Conservation (phyloP, 2,113 vertebrate species). For the Phalacrocorax carbo region DNA sequence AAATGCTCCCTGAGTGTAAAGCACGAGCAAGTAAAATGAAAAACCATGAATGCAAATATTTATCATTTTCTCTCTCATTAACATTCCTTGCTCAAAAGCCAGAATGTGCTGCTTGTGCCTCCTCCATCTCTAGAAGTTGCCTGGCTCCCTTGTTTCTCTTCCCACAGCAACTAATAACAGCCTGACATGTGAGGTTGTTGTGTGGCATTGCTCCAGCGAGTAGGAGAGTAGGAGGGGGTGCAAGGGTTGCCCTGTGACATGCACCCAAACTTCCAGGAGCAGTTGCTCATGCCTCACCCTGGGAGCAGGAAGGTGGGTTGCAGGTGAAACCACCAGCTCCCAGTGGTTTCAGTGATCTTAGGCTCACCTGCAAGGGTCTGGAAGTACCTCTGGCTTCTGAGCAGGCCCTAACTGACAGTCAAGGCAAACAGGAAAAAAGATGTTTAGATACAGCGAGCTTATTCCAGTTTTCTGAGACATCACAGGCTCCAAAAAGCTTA, state of each 20-base stretch:
- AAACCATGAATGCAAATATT: constrained; percentile 29
- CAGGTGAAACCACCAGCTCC: not conserved
- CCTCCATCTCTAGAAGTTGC: not conserved
- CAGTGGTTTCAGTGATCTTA: not conserved
- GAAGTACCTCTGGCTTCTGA: not conserved
- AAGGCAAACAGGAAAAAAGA: not conserved
- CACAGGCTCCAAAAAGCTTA: not conserved
- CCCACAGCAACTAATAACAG: not conserved
- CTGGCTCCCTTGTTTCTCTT: not conserved
- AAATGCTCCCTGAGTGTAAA: not conserved
- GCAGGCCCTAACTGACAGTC: accelerated
- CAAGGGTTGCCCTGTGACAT: accelerated
- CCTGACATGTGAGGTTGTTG: not conserved
- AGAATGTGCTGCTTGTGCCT: not conserved
- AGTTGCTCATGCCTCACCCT: accelerated
- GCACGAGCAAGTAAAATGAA: not conserved
- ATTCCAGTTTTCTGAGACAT: not conserved
- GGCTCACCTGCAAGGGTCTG: not conserved
- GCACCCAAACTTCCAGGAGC: not conserved
- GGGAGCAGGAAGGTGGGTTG: not conserved
- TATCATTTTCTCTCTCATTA: constrained; percentile 42
- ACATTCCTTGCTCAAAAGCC: not conserved
- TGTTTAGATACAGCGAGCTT: not conserved
- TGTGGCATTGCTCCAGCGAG: not conserved
- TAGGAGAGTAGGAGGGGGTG: not conserved